A percentile compares a stretch with the other conserved stretches of the same genome.
Evolutionary conservation across 2,888 invertebrate genomes (phyloP).

Genomic region (Caenorhabditis sp.): DNA sequence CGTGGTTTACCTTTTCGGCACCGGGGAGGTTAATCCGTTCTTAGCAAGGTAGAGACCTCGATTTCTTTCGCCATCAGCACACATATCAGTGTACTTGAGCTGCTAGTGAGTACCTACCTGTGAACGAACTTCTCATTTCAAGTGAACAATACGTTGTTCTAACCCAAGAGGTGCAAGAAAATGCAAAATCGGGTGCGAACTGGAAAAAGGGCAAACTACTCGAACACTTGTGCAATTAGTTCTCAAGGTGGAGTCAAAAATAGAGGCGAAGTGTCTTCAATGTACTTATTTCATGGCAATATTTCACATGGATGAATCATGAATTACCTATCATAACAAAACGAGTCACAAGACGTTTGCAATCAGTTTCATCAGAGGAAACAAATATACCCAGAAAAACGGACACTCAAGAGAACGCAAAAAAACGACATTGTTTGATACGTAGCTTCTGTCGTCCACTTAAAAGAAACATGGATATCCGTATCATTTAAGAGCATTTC

Average conservation of each 20-base stretch:
- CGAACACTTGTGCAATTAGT: background rate
- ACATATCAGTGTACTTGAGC: constrained; percentile 62
- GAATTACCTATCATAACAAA: constrained; percentile 15
- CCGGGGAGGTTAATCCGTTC: constrained; percentile 53
- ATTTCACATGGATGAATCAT: constrained; percentile 12
- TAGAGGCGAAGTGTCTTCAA: background rate
- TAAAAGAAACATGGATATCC: constrained; percentile 44
- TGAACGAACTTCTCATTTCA: constrained; percentile 38
- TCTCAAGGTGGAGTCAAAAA: background rate
- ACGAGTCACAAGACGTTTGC: constrained; percentile 22
- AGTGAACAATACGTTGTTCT: constrained; percentile 32
- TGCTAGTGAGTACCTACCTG: constrained; percentile 39
- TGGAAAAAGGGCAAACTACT: background rate
- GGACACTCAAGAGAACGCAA: constrained; percentile 17
- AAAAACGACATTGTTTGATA: constrained; percentile 29
- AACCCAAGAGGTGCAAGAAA: background rate
- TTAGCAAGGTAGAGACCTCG: constrained; percentile 16
- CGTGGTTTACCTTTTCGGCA: constrained; percentile 45
- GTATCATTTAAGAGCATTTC: constrained; percentile 39
- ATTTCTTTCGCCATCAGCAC: constrained; percentile 58
- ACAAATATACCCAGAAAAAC: constrained; percentile 21
- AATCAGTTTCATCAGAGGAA: constrained; percentile 13
- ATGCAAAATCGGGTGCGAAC: constrained; percentile 39
- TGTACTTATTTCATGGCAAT: background rate
- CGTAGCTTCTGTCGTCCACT: constrained; percentile 41